A percentile compares a stretch with the other conserved stretches of the same genome.
Conservation (phyloP, 53 echinoderm and acorn worm genomes). For the Astropecten irregularis region DNA sequence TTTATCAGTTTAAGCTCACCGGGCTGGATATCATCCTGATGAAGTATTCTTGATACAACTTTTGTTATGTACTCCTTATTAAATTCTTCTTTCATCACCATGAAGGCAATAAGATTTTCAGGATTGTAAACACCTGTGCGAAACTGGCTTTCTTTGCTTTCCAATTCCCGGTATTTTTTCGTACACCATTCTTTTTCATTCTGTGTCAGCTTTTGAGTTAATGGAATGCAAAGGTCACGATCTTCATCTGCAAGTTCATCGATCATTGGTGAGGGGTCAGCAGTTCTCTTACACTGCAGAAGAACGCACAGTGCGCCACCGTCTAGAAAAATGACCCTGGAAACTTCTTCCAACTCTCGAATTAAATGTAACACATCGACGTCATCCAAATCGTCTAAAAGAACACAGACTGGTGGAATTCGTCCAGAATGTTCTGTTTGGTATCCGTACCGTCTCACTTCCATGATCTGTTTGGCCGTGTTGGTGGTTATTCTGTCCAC, state of each 20-base stretch:
- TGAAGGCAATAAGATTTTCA: constrained; percentile 49
- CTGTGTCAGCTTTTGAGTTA: constrained; percentile 12
- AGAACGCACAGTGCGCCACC: constrained; percentile 40
- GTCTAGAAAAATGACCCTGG: neutral
- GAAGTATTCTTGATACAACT: constrained; percentile 28
- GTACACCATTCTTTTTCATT: constrained; percentile 34
- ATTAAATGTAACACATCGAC: constrained; percentile 41
- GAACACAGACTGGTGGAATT: constrained; percentile 44
- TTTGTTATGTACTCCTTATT: constrained; percentile 18
- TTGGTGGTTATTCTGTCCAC: constrained; percentile 60
- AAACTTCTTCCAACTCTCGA: constrained; percentile 31
- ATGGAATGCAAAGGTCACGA: neutral
- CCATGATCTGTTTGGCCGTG: constrained; percentile 68
- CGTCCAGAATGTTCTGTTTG: neutral
- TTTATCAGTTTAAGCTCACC: constrained; percentile 58
- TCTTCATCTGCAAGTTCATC: neutral
- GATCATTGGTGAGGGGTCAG: neutral
- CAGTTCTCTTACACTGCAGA: constrained; percentile 55
- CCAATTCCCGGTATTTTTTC: constrained; percentile 38
- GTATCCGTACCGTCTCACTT: constrained; percentile 55
- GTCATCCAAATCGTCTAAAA: constrained; percentile 60
- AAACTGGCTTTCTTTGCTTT: constrained; percentile 3
- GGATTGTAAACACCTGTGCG: constrained; percentile 15
- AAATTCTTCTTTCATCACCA: constrained; percentile 66
- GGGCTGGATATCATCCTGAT: neutral